These are phyloP conservation scores for Sycophila sp. DNA, from an alignment of 1,140 invertebrate genomes.

Conservation along the genomic window DNA sequence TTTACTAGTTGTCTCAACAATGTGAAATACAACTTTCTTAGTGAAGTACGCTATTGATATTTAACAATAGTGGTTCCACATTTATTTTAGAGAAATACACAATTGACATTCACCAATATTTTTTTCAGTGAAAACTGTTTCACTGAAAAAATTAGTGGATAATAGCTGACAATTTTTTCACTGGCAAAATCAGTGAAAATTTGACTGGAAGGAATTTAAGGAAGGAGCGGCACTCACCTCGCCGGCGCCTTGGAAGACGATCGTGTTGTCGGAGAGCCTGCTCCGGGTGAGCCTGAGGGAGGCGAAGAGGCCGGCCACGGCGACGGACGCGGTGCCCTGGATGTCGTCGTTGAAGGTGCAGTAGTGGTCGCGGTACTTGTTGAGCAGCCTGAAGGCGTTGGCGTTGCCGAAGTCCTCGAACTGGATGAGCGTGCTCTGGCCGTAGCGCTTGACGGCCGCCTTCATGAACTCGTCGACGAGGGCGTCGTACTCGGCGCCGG, in stretches of 20 bases:
- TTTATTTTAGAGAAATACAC: no score
- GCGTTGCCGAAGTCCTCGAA: conserved; percentile 96
- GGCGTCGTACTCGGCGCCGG: conserved; percentile 86
- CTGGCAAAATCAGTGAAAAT: no score
- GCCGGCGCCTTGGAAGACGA: conserved; percentile 93
- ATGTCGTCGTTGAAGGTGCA: conserved; percentile 98
- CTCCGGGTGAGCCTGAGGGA: conserved; percentile 81
- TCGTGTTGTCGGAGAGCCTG: conserved; percentile 80
- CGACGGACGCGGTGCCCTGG: conserved; percentile 91
- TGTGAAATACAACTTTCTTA: background rate
- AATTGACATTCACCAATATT: no score
- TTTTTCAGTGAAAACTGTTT: no score
- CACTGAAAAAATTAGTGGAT: no score
- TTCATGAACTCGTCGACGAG: conserved; percentile 98
- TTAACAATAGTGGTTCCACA: background rate
- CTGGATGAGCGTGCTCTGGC: conserved; percentile 85
- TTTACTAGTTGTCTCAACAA: no score
- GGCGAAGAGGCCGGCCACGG: conserved; percentile 90
- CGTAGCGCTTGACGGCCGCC: conserved; percentile 85
- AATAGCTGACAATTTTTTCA: no score
- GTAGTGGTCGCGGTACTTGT: conserved; percentile 84
- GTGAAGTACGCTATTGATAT: no score
- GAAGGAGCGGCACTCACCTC: conserved; percentile 70
- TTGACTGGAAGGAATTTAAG: no score
- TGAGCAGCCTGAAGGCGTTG: conserved; percentile 88